Evolutionary conservation across 2,113 vertebrate genomes (phyloP).

Genomic region (Ovibos moschatus): DNA sequence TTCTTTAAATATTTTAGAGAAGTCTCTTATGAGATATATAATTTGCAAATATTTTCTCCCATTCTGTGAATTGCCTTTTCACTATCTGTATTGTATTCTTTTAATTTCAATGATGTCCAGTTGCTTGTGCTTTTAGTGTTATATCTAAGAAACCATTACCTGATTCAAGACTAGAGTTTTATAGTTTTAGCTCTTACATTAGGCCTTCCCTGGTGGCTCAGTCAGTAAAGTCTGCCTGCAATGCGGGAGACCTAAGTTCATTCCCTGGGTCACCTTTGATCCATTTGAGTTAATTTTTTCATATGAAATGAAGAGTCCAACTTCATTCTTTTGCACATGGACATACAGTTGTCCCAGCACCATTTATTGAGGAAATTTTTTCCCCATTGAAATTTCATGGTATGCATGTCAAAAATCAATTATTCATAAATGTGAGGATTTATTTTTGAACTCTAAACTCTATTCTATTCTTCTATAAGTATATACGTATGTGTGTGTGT

Average conservation of each 20-base stretch:
- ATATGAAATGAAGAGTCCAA: neutral
- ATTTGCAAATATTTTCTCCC: neutral
- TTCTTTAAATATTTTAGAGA: neutral
- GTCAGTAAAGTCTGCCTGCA: neutral
- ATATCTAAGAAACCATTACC: neutral
- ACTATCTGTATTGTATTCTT: neutral
- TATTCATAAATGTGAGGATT: neutral
- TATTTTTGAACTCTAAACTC: neutral
- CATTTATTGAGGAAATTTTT: neutral
- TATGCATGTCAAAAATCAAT: neutral
- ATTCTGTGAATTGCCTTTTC: neutral
- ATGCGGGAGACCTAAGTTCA: neutral
- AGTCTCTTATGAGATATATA: neutral
- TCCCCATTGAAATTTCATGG: neutral
- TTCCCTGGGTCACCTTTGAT: neutral
- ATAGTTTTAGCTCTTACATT: neutral
- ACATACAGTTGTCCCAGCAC: neutral
- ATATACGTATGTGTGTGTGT: neutral
- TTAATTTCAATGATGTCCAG: neutral
- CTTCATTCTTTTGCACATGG: neutral
- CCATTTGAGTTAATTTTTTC: constrained; percentile 2
- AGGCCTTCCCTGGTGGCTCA: neutral
- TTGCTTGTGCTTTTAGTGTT: neutral
- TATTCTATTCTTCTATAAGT: neutral
- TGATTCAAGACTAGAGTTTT: neutral